Base-by-base conservation (phyloP, 2,888 invertebrate genomes). In the Heterodera filipjevi region DNA sequence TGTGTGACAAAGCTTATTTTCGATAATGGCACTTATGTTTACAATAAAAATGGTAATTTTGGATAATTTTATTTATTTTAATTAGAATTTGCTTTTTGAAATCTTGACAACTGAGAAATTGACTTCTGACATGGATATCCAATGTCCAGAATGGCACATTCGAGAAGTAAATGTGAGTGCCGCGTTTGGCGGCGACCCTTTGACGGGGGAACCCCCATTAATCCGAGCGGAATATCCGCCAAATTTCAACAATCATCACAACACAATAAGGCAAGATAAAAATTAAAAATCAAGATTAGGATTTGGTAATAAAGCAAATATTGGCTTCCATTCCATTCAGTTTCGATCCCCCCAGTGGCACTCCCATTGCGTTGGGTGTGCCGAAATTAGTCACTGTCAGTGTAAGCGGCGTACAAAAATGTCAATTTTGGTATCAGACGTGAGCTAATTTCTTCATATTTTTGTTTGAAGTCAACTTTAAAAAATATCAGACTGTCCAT, bases 1-100 rank as follows among this genome's bases (percentile, higher is more conserved):
- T 81, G 81, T 35, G 64, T 39, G 27, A 81, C 81, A 19, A 35
- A 59, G 30, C 59, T 81, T 64, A 27, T 76, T n/a, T 77, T 80
- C 64, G 33, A 81, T 53, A 53, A 77, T 6, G 16, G 64, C 3
- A 64, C 68, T 22, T 59, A n/a, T 59, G n/a, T 12, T 59, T 5
- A 19, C 27, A 12, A 59, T 59, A 27, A n/a, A n/a, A n/a, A 27
- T 22, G 8, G 59, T 59, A n/a, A 59, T 3, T 59, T 8, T 27
- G 6, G 3, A 3, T 49, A 59, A 59, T 10, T 39, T 39, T 39
- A 39, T 39, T 39, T 39, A n/a, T 39, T 39, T 39, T 39, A 59
- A 59, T 59, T 59, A 10, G 27, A 59, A 27, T n/a, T 3, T 27
- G 5, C 49, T 59, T 59, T 59, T 59, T 6, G 10, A 27, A 59